Evolutionary conservation across 1,140 invertebrate species (phyloP), one percentile per base, ranked within the genome.

Genomic region (Choristoneura fumiferana): DNA sequence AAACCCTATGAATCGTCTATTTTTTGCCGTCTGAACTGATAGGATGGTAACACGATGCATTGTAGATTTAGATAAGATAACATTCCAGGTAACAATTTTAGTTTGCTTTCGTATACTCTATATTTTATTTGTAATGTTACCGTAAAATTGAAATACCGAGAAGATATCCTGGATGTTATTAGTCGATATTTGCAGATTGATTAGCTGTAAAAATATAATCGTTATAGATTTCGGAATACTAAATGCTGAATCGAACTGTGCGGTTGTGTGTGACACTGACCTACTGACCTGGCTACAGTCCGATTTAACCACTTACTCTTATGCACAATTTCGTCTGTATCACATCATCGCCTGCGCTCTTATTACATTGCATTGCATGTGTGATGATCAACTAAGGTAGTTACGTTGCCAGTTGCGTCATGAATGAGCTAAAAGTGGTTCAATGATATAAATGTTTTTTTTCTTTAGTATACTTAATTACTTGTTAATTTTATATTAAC

Each of bases 191-290:
- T 18, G 9, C 13, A 6, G 40, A 43, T 43, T n/a, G 40, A 22
- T 49, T 49, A 45, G 10, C 9, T 8, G n/a, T 49, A 49, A 33
- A 49, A 22, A 33, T 17, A 34, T 34, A 5, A 29, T 15, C 34
- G 52, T 3, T 54, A 18, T 14, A n/a, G 52, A 36, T 54, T 34
- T 34, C n/a, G 29, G 17, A 15, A n/a, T 54, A 35, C 15, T 29
- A 12, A 13, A 5, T 12, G 18, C 14, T 9, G 29, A 36, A 36
- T 22, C 13, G 8, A 15, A 10, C 8, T 14, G 15, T 29, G 54
- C 36, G 15, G 35, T 35, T 13, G 37, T 35, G 57, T 54, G 61
- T 62, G 76, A 77, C 77, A 83, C 80, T 81, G 78, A 65, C 78
- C 69, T 49, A 57, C 52, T 85, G 72, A 80, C 80, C 74, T 66